Percentiles rank a stretch among this genome's conserved stretches.
phyloP scores from a whole-genome alignment of 2,113 vertebrate genomes.

The Podiceps cristatus region DNA sequence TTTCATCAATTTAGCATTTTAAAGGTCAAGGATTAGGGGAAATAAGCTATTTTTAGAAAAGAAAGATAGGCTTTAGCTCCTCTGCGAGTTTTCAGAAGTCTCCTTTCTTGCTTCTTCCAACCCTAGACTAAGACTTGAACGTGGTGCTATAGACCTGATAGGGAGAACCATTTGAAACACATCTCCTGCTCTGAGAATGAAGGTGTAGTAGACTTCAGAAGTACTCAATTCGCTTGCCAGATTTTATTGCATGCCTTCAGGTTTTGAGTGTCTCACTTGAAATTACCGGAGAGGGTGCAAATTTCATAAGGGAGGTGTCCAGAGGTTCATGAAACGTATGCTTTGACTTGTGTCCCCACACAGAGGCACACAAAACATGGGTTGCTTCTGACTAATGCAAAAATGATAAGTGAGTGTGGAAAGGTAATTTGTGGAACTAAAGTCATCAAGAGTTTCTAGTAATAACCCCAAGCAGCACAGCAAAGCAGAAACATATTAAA shows the following conservation, averaged over 20 bases:
- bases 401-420: not conserved
- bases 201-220: not conserved
- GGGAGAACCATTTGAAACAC: not conserved
- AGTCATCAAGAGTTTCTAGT: not conserved
- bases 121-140: not conserved
- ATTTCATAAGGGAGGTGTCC: not conserved
- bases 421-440: not conserved
- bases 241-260: not conserved
- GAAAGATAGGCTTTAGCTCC: not conserved
- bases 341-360: not conserved
- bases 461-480: not conserved
- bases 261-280: not conserved
- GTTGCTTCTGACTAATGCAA: not conserved
- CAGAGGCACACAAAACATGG: not conserved
- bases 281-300: not conserved
- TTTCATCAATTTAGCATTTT: not conserved
- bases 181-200: not conserved
- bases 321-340: not conserved
- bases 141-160: not conserved
- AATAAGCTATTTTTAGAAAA: not conserved
- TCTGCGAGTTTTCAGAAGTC: not conserved
- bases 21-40: constrained; percentile 1
- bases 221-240: not conserved
- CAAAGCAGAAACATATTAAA: not conserved
- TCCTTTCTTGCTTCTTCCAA: not conserved